These are phyloP conservation scores for Electrophaes corylata DNA, from an alignment of 2,888 invertebrate species.

Conservation along the genomic window DNA sequence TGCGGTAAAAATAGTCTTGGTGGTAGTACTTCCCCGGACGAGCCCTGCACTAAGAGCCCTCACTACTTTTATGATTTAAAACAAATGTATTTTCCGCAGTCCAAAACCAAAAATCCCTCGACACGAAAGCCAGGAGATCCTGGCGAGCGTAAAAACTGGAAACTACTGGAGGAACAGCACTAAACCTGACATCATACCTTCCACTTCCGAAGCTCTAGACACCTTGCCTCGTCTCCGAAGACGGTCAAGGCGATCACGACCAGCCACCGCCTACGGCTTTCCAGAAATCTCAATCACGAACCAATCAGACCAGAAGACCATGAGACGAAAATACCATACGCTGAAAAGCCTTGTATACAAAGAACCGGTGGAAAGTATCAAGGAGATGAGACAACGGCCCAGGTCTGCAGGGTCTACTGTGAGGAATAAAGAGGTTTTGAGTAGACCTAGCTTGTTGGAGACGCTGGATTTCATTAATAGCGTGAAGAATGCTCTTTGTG, in stretches of 20 bases:
- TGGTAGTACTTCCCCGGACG: too few species aligned
- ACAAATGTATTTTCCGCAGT: conserved; percentile 17
- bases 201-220: conserved; percentile 53
- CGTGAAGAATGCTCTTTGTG: conserved; percentile 71
- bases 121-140: conserved; percentile 71
- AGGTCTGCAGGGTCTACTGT: conserved; percentile 77
- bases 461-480: conserved; percentile 78
- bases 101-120: conserved; percentile 47
- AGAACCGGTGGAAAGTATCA: conserved; percentile 72
- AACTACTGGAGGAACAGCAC: conserved; percentile 72
- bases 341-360: conserved; percentile 71
- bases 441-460: conserved; percentile 75
- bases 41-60: too few species aligned
- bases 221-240: conserved; percentile 57
- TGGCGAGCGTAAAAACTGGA: conserved; percentile 69
- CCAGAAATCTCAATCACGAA: conserved; percentile 75
- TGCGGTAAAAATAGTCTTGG: too few species aligned
- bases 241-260: conserved; percentile 60
- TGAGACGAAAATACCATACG: conserved; percentile 59
- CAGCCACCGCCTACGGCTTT: conserved; percentile 68
- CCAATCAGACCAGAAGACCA: conserved; percentile 67
- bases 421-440: conserved; percentile 66
- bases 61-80: too few species aligned
- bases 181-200: conserved; percentile 76
- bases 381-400: conserved; percentile 68